phyloP scores from a whole-genome alignment of 2,797 vertebrate genomes.

The Enteromius trimaculatus region DNA sequence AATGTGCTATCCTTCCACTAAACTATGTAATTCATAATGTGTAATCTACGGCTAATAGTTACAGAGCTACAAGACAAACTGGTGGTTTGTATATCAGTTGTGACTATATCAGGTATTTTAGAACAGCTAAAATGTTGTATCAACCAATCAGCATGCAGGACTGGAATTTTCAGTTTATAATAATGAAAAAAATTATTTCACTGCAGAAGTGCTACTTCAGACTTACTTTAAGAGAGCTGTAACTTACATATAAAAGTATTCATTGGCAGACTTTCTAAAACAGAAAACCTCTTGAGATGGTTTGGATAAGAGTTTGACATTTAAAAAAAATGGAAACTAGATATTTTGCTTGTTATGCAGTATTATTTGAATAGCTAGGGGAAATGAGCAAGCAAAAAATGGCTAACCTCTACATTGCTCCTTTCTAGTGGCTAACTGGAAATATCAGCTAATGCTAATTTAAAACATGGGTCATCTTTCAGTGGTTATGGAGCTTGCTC shows the following conservation, averaged over 20 bases:
- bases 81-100: not conserved
- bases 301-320: constrained; percentile 4
- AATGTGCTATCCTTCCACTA: not conserved
- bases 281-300: constrained; percentile 13
- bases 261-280: constrained; percentile 29
- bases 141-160: constrained; percentile 8
- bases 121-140: not conserved
- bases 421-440: constrained; percentile 40
- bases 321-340: constrained; percentile 48
- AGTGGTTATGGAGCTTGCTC: constrained; percentile 22
- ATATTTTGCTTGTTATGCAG: constrained; percentile 28
- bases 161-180: not conserved
- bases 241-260: not conserved
- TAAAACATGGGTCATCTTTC: constrained; percentile 45
- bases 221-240: not conserved
- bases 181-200: not conserved
- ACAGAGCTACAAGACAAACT: not conserved
- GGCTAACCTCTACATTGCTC: constrained; percentile 33
- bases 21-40: not conserved
- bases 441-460: constrained; percentile 48
- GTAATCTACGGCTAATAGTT: not conserved
- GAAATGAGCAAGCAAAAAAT: constrained; percentile 35
- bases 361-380: constrained; percentile 35
- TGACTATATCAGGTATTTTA: not conserved
- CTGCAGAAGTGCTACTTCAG: not conserved